A percentile compares a stretch with the other conserved stretches of the same genome.
These are phyloP conservation scores for Lasiurus borealis DNA, from an alignment of 2,113 vertebrate species.

Conservation along the genomic window DNA sequence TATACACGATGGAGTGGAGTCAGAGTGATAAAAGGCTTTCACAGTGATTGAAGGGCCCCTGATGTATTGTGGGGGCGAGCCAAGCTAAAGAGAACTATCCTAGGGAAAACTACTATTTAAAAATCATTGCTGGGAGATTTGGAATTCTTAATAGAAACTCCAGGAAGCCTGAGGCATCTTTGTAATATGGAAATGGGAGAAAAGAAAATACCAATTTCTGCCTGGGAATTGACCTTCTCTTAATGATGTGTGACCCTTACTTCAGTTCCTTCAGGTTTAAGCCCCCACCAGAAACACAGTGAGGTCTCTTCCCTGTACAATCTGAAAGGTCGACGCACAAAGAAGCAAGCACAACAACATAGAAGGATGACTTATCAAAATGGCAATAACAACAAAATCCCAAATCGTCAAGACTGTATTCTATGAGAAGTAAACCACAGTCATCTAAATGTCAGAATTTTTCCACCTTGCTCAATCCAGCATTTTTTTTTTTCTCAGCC, in stretches of 20 bases:
- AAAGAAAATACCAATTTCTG: slow-evolving; percentile 45
- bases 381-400: not conserved
- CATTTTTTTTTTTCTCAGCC: slow-evolving; percentile 25
- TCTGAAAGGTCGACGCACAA: not conserved
- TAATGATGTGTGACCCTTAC: slow-evolving; percentile 41
- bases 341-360: not conserved
- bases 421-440: not conserved
- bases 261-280: slow-evolving; percentile 14
- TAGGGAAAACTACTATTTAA: slow-evolving; percentile 52
- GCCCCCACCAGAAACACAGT: not conserved
- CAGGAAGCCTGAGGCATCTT: slow-evolving; percentile 34
- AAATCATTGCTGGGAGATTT: slow-evolving; percentile 59
- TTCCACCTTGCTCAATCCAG: not conserved
- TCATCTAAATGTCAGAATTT: not conserved
- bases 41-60: not conserved
- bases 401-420: not conserved
- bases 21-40: not conserved
- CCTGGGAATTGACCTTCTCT: slow-evolving; percentile 55
- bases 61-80: not conserved
- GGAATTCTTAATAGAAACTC: slow-evolving; percentile 70
- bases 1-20: not conserved
- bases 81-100: slow-evolving; percentile 3
- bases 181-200: slow-evolving; percentile 46
- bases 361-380: not conserved
- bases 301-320: not conserved